These are phyloP conservation scores for Papilio machaon DNA, from an alignment of 1,140 invertebrate species.

Conservation along the genomic window DNA sequence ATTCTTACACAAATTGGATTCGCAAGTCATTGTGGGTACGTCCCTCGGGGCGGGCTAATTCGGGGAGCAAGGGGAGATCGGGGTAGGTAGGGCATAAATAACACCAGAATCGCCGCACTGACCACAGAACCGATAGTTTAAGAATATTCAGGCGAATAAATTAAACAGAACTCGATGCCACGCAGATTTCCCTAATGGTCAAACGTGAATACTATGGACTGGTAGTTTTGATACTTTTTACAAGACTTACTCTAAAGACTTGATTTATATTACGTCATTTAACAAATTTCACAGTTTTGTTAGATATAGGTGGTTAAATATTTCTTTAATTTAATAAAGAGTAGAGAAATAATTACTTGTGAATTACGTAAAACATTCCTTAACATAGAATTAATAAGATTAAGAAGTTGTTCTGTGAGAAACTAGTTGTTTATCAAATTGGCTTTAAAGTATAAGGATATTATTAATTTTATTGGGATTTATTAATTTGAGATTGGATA, in stretches of 20 bases:
- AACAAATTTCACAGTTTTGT: too few species aligned
- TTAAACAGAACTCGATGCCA: conserved; percentile 72
- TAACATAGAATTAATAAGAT: too few species aligned
- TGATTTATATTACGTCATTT: neutral
- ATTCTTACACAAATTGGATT: conserved; percentile 24
- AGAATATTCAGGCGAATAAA: conserved; percentile 80
- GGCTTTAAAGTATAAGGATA: too few species aligned
- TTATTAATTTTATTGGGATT: too few species aligned
- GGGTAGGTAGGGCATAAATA: conserved; percentile 64
- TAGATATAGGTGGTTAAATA: too few species aligned
- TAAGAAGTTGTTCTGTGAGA: too few species aligned
- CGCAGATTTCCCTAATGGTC: conserved; percentile 80
- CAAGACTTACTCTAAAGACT: conserved; percentile 5
- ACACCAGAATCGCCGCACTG: conserved; percentile 62
- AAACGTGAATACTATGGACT: conserved; percentile 44
- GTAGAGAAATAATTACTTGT: too few species aligned
- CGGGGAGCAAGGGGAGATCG: conserved; percentile 54
- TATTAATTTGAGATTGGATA: neutral
- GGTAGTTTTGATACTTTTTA: conserved; percentile 51
- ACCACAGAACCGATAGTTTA: conserved; percentile 79
- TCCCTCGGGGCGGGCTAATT: conserved; percentile 57
- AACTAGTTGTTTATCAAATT: too few species aligned
- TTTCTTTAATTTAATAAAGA: too few species aligned
- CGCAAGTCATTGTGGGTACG: conserved; percentile 39
- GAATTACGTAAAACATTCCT: too few species aligned